Percentiles rank a stretch among this genome's conserved stretches.
phyloP scores from a whole-genome alignment of 30 jellyfish, hydroid and myxozoan species.

The Catostylus mosaicus region DNA sequence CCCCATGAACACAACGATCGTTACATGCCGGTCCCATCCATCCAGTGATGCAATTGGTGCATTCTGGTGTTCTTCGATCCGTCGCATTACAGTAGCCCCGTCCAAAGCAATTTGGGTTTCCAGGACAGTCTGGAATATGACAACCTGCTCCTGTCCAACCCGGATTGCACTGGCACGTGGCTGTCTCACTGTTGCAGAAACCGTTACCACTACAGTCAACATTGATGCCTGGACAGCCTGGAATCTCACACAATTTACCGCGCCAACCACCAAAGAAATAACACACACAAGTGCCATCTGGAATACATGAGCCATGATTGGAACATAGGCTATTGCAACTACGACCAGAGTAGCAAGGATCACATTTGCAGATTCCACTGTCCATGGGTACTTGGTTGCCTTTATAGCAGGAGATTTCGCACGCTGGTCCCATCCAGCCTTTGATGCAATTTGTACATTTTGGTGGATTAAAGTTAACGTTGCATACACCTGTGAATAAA shows the following conservation, averaged over 20 bases:
- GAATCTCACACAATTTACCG: slow-evolving; percentile 58
- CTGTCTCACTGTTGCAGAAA: slow-evolving; percentile 44
- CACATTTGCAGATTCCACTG: slow-evolving; percentile 63
- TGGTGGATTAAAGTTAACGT: slow-evolving; percentile 59
- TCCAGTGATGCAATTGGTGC: slow-evolving; percentile 63
- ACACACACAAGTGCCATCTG: slow-evolving; percentile 45
- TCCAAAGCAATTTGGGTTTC: slow-evolving; percentile 68
- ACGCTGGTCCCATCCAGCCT: slow-evolving; percentile 80
- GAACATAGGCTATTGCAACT: slow-evolving; percentile 69
- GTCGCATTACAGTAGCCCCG: slow-evolving; percentile 64
- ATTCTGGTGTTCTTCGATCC: slow-evolving; percentile 58
- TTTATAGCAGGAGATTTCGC: slow-evolving; percentile 52
- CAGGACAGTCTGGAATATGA: slow-evolving; percentile 74
- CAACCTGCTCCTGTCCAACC: slow-evolving; percentile 76
- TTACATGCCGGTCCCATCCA: slow-evolving; percentile 84
- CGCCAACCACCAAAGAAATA: slow-evolving; percentile 70
- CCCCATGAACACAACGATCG: slow-evolving; percentile 62
- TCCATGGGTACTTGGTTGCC: slow-evolving; percentile 74
- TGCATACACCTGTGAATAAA: slow-evolving; percentile 44
- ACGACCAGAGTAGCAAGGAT: slow-evolving; percentile 66
- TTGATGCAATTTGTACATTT: slow-evolving; percentile 52
- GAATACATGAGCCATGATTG: slow-evolving; percentile 63
- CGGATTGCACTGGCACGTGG: slow-evolving; percentile 52
- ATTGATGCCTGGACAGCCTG: slow-evolving; percentile 70
- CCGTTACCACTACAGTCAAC: slow-evolving; percentile 66